A percentile compares a stretch with the other conserved stretches of the same genome.
Conservation (phyloP, 2,113 vertebrate species). For the Orientallactaga bullata region DNA sequence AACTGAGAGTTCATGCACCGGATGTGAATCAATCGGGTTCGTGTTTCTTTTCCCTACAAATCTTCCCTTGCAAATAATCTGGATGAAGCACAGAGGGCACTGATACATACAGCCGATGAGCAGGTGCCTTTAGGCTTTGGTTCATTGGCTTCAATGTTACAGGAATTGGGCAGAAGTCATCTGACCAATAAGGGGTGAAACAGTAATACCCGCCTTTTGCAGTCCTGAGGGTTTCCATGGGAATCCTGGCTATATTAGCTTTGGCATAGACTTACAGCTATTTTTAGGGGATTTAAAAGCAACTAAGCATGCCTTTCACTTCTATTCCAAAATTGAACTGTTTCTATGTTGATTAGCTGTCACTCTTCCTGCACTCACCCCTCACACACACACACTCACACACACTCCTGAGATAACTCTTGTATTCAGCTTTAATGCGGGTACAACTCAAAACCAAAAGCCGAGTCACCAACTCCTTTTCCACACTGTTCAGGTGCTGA, state of each 20-base stretch:
- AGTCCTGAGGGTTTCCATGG: conserved; percentile 79
- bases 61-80: background rate
- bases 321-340: conserved; percentile 68
- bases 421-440: conserved; percentile 63
- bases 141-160: background rate
- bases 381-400: background rate
- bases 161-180: conserved; percentile 43
- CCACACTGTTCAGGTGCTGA: conserved; percentile 66
- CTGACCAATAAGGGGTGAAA: conserved; percentile 68
- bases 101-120: background rate
- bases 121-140: background rate
- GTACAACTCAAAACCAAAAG: conserved; percentile 65
- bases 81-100: background rate
- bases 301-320: conserved; percentile 71
- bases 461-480: conserved; percentile 46
- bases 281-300: conserved; percentile 81
- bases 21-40: background rate
- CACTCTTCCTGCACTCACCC: background rate
- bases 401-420: conserved; percentile 32
- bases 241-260: conserved; percentile 80
- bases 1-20: background rate
- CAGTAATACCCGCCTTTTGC: conserved; percentile 49
- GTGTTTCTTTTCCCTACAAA: background rate
- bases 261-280: conserved; percentile 74
- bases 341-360: conserved; percentile 60